Conservation (phyloP, 2,888 invertebrate species). For the Octodonta nipae region DNA sequence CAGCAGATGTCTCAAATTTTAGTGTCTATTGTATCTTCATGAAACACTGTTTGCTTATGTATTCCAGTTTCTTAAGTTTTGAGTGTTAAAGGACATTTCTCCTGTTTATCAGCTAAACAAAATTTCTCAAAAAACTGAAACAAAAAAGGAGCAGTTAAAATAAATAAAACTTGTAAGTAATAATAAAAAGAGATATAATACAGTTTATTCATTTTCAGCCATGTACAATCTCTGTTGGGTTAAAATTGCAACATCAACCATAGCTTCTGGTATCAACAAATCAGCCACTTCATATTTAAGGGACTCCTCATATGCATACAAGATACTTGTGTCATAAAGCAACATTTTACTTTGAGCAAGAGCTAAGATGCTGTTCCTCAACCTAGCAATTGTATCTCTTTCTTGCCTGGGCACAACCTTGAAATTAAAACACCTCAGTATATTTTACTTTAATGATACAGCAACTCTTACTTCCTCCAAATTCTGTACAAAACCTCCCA, state of each 20-base stretch:
- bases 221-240: constrained; percentile 56
- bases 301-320: constrained; percentile 81
- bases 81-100: too few species aligned
- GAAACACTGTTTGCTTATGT: too few species aligned
- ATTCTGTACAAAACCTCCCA: constrained; percentile 67
- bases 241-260: constrained; percentile 67
- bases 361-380: constrained; percentile 80
- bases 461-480: constrained; percentile 42
- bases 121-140: too few species aligned
- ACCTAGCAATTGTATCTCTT: constrained; percentile 73
- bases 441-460: not conserved
- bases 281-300: constrained; percentile 65
- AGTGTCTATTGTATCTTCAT: too few species aligned
- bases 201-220: constrained; percentile 10
- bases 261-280: constrained; percentile 68
- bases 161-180: too few species aligned
- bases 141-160: too few species aligned
- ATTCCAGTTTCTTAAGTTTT: too few species aligned
- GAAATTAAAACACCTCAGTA: constrained; percentile 18
- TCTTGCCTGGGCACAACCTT: constrained; percentile 58
- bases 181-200: not conserved
- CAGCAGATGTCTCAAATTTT: too few species aligned
- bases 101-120: too few species aligned
- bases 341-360: constrained; percentile 78
- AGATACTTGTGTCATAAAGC: constrained; percentile 82